Percentiles rank a stretch among this genome's conserved stretches.
Evolutionary conservation across 1,140 invertebrate species (phyloP).

Genomic region (Ceratoteleas bidentatus): DNA sequence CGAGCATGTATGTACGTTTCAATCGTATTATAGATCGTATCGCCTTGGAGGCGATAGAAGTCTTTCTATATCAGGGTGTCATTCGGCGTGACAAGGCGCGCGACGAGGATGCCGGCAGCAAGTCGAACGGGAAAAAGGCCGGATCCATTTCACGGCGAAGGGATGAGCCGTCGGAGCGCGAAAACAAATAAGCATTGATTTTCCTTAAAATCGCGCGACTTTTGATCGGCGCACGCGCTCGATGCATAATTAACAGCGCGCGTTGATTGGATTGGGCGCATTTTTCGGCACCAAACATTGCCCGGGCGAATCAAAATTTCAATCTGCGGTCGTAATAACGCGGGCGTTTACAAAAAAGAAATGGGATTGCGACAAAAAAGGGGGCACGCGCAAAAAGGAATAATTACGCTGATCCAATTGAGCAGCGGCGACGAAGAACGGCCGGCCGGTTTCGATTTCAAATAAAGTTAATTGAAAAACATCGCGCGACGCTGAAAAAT

Average conservation of each 20-base stretch:
- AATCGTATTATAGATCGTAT: conserved; percentile 68
- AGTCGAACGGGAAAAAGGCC: conserved; percentile 46
- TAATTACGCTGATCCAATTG: conserved; percentile 52
- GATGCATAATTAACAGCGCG: conserved; percentile 38
- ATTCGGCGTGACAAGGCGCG: conserved; percentile 61
- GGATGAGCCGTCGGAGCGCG: conserved; percentile 67
- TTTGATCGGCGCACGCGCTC: conserved; percentile 28
- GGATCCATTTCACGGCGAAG: conserved; percentile 70
- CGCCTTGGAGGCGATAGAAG: conserved; percentile 63
- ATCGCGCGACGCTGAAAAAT: conserved; percentile 69
- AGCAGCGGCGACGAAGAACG: conserved; percentile 31
- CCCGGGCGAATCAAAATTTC: conserved; percentile 36
- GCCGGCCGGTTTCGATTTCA: conserved; percentile 73
- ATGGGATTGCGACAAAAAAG: conserved; percentile 23
- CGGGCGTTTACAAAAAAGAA: conserved; percentile 25
- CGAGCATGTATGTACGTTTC: conserved; percentile 61
- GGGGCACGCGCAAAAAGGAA: conserved; percentile 32
- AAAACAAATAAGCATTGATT: conserved; percentile 73
- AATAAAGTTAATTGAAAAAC: conserved; percentile 80
- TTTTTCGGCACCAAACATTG: background rate
- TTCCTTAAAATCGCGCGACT: conserved; percentile 65
- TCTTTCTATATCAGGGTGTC: conserved; percentile 65
- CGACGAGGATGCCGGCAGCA: conserved; percentile 20
- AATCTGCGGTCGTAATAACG: conserved; percentile 43
- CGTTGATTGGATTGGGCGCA: conserved; percentile 37